Evolutionary conservation across 2,888 invertebrate genomes (phyloP), one percentile per base, ranked within the genome.

Genomic region (Tetanocera ferruginea): DNA sequence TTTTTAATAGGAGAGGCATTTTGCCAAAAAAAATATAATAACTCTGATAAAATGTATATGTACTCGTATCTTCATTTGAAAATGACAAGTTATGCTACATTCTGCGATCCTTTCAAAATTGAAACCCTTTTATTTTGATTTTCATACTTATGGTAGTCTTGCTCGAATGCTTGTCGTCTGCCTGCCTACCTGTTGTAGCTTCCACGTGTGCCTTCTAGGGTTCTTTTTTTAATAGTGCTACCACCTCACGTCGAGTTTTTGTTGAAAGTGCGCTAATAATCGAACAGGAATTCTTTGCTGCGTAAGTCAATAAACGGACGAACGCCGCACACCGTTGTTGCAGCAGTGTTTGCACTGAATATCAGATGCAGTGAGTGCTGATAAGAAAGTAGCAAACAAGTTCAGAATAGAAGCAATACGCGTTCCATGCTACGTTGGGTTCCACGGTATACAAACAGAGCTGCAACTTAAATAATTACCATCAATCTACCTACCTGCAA

Each of bases 281-380:
- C 67, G 75, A 55, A 34, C 25, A 52, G 55, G 67, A 75, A 66
- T 55, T 11, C 37, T 25, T 6, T 67, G 55, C 52, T 75, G 55
- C 62, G 49, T 60, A 62, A 73, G 67, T 75, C 75, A 75, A 75
- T 67, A 67, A 75, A 67, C 55, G 64, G 23, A 57, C 6, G 60
- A 23, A 52, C 31, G 52, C 55, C 14, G 49, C 55, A 71, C 72
- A 57, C 31, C 43, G 34, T 57, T 23, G 19, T 23, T 64, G 31
- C 23, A 23, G 75, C 31, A 31, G 66, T 75, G 23, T 66, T 75
- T 75, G 66, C 51, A 66, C 52, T 66, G 43, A 64, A 31, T 75
- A 75, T 74, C 64, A 49, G 73, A 74, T 62, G 62, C 57, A 72
- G 73, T 62, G 25, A 49, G 34, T 66, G 66, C 74, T 75, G 74